phyloP scores from a whole-genome alignment of 2,797 vertebrate genomes.

The Numenius phaeopus region DNA sequence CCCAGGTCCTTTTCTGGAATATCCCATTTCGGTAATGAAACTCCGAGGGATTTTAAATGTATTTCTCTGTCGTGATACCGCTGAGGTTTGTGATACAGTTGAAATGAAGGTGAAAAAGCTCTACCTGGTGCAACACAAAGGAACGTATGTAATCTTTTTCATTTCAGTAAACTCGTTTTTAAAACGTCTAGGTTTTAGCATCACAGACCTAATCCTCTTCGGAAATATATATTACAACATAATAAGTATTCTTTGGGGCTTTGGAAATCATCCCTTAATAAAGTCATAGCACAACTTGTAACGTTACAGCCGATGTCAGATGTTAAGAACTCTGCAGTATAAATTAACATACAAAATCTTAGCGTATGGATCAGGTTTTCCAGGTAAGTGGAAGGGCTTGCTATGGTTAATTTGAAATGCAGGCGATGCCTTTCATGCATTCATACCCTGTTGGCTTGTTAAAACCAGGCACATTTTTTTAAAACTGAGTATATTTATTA shows the following conservation, averaged over 20 bases:
- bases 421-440: background rate
- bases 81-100: slow-evolving; percentile 37
- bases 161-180: slow-evolving; percentile 66
- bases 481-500: background rate
- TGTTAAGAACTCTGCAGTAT: slow-evolving; percentile 53
- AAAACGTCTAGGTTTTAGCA: slow-evolving; percentile 62
- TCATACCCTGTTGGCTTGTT: background rate
- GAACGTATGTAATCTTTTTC: slow-evolving; percentile 57
- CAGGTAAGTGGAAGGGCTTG: slow-evolving; percentile 27
- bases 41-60: slow-evolving; percentile 28
- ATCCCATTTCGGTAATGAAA: background rate
- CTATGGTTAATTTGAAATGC: slow-evolving; percentile 23
- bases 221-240: slow-evolving; percentile 70
- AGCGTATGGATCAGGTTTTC: slow-evolving; percentile 2
- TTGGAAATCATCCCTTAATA: slow-evolving; percentile 67
- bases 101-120: slow-evolving; percentile 62
- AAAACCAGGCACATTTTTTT: background rate
- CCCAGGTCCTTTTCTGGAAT: background rate
- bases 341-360: slow-evolving; percentile 65
- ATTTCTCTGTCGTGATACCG: background rate
- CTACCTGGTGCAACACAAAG: slow-evolving; percentile 56
- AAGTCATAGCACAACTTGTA: slow-evolving; percentile 67
- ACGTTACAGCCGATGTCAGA: slow-evolving; percentile 59
- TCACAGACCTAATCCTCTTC: slow-evolving; percentile 64
- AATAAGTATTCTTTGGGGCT: slow-evolving; percentile 68